Evolutionary conservation across 1,140 invertebrate species (phyloP).

Genomic region (Oscheius sp.): DNA sequence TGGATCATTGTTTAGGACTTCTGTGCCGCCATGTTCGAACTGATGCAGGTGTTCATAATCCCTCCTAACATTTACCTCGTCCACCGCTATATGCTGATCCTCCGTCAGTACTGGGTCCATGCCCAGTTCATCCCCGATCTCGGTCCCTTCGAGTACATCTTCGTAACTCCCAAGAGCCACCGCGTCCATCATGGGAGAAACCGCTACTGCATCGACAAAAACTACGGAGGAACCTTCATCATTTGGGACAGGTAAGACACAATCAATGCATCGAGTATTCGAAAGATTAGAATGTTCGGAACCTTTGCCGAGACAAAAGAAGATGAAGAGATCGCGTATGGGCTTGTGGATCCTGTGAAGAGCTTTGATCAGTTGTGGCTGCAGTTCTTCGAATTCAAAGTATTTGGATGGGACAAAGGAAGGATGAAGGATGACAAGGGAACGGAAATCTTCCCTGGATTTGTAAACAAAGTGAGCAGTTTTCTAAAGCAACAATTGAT

Average conservation of each 20-base stretch:
- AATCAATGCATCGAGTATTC: not conserved
- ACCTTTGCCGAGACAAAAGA: constrained; percentile 66
- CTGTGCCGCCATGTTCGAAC: constrained; percentile 61
- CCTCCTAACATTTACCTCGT: constrained; percentile 58
- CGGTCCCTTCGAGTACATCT: constrained; percentile 67
- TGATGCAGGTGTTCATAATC: constrained; percentile 56
- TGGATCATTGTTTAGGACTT: constrained; percentile 33
- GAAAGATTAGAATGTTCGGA: constrained; percentile 62
- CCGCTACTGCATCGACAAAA: constrained; percentile 70
- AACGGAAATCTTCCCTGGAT: constrained; percentile 44
- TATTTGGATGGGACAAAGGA: constrained; percentile 49
- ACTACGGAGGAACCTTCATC: constrained; percentile 69
- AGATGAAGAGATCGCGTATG: constrained; percentile 65
- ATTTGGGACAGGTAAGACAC: constrained; percentile 65
- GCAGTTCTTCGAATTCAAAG: constrained; percentile 57
- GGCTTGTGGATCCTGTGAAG: constrained; percentile 64
- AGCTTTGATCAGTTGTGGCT: constrained; percentile 65
- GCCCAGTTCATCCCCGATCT: constrained; percentile 61
- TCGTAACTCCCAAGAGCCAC: constrained; percentile 69
- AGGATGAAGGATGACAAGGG: constrained; percentile 50
- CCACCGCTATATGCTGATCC: constrained; percentile 59
- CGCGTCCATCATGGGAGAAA: constrained; percentile 70
- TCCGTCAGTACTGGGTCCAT: constrained; percentile 60
- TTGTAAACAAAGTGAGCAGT: constrained; percentile 41
- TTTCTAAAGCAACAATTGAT: not conserved